Evolutionary conservation across 2,888 invertebrate genomes (phyloP), one percentile per base, ranked within the genome.

Genomic region (Deilephila porcellus): DNA sequence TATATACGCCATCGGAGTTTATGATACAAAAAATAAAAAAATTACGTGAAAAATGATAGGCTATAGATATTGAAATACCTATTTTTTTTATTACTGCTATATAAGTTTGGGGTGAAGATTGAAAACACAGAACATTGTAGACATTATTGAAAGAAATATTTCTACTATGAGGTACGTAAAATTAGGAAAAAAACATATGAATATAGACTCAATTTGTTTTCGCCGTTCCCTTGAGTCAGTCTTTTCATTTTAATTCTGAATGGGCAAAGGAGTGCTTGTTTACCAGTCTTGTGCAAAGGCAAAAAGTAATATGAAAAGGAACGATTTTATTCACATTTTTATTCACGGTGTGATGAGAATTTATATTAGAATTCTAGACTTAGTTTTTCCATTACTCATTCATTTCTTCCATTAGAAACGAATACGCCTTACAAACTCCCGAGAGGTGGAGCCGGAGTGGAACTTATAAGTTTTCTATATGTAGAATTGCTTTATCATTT

Each of bases 311-410:
- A 17, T 62, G 62, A 8, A 62, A 63, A 63, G n/a, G 6, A 34
- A 5, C 53, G 19, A 19, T 4, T 56, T 56, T 62, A 63, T 32
- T 32, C 32, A 62, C 32, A 62, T 19, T 37, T 63, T 63, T n/a
- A 29, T 62, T 29, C 4, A 62, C 32, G 32, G 5, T n/a, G n/a
- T 6, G 56, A n/a, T 56, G n/a, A 56, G 56, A 56, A 56, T 56
- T 56, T 62, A 19, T 64, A 34, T 17, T 45, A 64, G 17, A 25
- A 25, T 37, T 52, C 52, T 67, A 67, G 67, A 45, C 19, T 64
- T 60, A 60, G 60, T 14, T 60, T 63, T 25, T 52, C 17, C 52
- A 52, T 67, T 67, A 67, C 3, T 56, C 71, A 37, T 60, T 34
- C 37, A 29, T 60, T 25, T 53, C n/a, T 8, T 34, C 59, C 32